A percentile compares a stretch with the other conserved stretches of the same genome.
phyloP scores from a whole-genome alignment of 1,140 invertebrate genomes.

The Coptotermes formosanus region DNA sequence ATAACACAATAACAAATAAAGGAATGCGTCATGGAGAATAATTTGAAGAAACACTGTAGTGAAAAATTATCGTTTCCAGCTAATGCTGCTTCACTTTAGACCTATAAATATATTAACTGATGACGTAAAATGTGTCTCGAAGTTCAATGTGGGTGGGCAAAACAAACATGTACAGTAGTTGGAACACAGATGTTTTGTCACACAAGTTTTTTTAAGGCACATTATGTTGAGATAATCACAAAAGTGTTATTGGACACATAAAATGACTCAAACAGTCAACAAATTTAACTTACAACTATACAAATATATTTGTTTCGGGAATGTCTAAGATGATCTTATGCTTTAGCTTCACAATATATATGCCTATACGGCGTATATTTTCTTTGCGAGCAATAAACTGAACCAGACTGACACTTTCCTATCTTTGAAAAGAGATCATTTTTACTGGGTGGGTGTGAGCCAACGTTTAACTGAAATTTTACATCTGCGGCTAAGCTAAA shows the following conservation, averaged over 20 bases:
- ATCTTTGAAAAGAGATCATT: no score
- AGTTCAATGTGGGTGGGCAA: no score
- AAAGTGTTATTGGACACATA: neutral
- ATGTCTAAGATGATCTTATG: neutral
- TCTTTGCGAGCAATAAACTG: neutral
- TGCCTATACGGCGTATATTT: neutral
- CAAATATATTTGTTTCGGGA: neutral
- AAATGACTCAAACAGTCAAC: neutral
- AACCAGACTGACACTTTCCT: neutral
- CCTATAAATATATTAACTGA: neutral
- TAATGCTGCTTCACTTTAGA: neutral
- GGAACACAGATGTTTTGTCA: neutral
- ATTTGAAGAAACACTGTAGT: neutral
- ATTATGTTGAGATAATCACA: neutral
- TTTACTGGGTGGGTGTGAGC: no score
- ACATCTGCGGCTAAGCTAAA: no score
- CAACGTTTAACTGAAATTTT: no score
- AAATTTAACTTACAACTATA: constrained; percentile 1
- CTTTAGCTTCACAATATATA: neutral
- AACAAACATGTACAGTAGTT: neutral
- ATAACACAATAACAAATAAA: constrained; percentile 1
- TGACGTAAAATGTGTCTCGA: no score
- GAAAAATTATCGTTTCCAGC: neutral
- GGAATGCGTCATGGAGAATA: constrained; percentile 6
- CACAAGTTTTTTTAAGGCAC: neutral